Evolutionary conservation across 2,113 vertebrate genomes (phyloP).

Genomic region (Chloropsis cyanopogon): DNA sequence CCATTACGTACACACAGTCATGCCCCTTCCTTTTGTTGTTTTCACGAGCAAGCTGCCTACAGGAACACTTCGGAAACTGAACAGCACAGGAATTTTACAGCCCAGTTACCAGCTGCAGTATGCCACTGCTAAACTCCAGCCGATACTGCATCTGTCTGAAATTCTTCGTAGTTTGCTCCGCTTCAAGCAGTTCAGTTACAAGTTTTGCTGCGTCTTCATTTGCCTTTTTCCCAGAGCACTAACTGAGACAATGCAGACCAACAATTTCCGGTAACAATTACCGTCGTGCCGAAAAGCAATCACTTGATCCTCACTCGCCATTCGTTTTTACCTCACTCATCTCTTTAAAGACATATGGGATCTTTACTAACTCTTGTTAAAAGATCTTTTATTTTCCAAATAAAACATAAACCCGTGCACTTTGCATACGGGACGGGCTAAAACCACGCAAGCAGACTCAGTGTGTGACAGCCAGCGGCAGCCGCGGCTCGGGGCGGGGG

Average conservation of each 20-base stretch:
- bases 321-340: background rate
- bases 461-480: fast-evolving
- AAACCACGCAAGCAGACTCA: fast-evolving
- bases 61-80: background rate
- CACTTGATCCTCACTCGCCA: background rate
- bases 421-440: fast-evolving
- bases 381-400: background rate
- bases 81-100: background rate
- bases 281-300: background rate
- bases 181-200: background rate
- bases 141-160: background rate
- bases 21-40: background rate
- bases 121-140: background rate
- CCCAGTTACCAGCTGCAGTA: background rate
- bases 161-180: background rate
- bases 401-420: fast-evolving
- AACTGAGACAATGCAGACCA: background rate
- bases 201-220: background rate
- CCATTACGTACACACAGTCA: fast-evolving
- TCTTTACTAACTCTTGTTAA: background rate
- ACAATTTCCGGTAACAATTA: too few relatives aligned
- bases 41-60: background rate
- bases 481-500: background rate
- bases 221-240: background rate
- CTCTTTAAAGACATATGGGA: fast-evolving